Conservation (phyloP, 2,113 vertebrate species). For the Nothocercus nigrocapillus region DNA sequence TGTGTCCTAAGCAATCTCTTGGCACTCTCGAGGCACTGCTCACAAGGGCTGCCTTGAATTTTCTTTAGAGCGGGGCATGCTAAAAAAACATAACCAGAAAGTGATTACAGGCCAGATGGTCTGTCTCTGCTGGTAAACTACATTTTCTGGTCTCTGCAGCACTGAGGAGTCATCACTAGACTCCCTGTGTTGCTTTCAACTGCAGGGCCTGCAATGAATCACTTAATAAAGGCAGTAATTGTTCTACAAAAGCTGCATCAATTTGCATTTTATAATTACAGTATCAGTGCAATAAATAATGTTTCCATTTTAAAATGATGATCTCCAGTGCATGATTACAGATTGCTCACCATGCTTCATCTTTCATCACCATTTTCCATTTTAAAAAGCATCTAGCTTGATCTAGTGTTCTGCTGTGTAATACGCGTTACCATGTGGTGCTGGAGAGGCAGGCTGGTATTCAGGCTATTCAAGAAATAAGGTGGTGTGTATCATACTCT, state of each 20-base stretch:
- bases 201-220: rapidly evolving
- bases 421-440: neutral
- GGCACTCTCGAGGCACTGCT: neutral
- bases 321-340: rapidly evolving
- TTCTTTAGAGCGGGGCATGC: neutral
- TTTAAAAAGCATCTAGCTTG: neutral
- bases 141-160: neutral
- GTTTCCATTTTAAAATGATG: neutral
- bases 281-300: neutral
- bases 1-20: neutral
- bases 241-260: neutral
- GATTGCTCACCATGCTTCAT: neutral
- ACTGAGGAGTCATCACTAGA: neutral
- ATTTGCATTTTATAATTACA: neutral
- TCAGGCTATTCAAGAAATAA: neutral
- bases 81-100: neutral
- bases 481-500: neutral
- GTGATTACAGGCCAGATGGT: neutral
- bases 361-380: neutral
- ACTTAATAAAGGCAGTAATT: neutral
- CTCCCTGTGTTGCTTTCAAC: neutral
- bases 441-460: neutral
- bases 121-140: neutral
- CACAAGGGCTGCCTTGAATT: neutral
- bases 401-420: neutral